A percentile compares a stretch with the other conserved stretches of the same genome.
Evolutionary conservation across 2,113 vertebrate genomes (phyloP).

Genomic region (Pollimyrus isidori): DNA sequence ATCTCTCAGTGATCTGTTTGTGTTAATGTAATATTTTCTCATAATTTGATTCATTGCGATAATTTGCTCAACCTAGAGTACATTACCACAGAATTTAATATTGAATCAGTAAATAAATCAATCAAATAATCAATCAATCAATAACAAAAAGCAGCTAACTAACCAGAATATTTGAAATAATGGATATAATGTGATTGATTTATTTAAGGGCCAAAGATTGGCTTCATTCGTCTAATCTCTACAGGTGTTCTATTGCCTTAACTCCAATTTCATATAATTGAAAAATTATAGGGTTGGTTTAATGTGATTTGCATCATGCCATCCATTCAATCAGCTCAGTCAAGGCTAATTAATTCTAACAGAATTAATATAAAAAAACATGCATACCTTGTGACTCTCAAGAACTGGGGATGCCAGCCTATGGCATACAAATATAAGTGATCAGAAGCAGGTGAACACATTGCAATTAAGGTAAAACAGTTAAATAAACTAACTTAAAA

Average conservation of each 20-base stretch:
- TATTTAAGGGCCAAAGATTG: neutral
- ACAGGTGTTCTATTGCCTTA: neutral
- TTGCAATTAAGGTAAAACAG: neutral
- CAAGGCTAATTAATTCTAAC: neutral
- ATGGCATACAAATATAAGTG: neutral
- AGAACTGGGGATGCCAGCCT: neutral
- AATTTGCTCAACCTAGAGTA: neutral
- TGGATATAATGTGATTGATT: neutral
- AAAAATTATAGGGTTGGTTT: conserved; percentile 4
- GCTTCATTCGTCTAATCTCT: neutral
- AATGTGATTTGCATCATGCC: conserved; percentile 2
- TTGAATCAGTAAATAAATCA: neutral
- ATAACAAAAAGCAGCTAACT: neutral
- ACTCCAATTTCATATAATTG: neutral
- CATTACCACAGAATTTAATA: neutral
- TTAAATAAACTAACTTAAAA: neutral
- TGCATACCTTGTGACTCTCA: neutral
- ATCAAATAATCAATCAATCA: neutral
- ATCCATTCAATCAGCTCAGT: neutral
- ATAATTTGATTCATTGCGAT: neutral
- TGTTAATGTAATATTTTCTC: neutral
- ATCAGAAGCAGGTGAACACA: neutral
- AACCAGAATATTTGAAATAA: neutral
- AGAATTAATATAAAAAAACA: neutral
- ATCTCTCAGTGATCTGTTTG: neutral